Evolutionary conservation across 2,888 invertebrate genomes (phyloP).

Genomic region (Acanthoscelides obtectus): DNA sequence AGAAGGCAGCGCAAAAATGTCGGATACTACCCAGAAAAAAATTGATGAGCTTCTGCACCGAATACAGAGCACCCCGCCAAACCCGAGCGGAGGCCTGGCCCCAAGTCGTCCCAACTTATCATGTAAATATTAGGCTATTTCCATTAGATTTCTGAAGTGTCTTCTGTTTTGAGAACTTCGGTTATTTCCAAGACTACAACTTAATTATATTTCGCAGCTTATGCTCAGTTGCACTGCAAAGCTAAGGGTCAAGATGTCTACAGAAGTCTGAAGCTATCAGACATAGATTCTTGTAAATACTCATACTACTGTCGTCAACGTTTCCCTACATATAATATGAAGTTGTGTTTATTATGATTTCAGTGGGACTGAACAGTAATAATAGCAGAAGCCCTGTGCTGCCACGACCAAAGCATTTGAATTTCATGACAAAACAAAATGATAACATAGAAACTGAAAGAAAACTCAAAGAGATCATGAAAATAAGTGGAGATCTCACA

Average conservation of each 20-base stretch:
- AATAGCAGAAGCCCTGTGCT: conserved; percentile 48
- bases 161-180: not conserved
- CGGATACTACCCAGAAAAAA: conserved; percentile 67
- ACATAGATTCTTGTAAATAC: no score
- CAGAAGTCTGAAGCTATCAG: no score
- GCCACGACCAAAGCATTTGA: conserved; percentile 54
- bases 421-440: conserved; percentile 55
- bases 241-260: no score
- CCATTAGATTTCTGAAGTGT: not conserved
- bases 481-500: conserved; percentile 84
- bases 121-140: conserved; percentile 23
- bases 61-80: conserved; percentile 54
- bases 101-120: conserved; percentile 27
- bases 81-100: conserved; percentile 21
- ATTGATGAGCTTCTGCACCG: conserved; percentile 78
- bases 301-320: no score
- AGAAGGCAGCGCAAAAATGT: conserved; percentile 49
- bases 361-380: conserved; percentile 28
- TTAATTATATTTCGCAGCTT: no score
- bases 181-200: not conserved
- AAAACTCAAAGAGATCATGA: conserved; percentile 87
- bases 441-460: conserved; percentile 67
- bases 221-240: no score
- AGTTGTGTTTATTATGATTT: no score
- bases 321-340: no score